Evolutionary conservation across 2,797 vertebrate species (phyloP).

Genomic region (Clamator glandarius): DNA sequence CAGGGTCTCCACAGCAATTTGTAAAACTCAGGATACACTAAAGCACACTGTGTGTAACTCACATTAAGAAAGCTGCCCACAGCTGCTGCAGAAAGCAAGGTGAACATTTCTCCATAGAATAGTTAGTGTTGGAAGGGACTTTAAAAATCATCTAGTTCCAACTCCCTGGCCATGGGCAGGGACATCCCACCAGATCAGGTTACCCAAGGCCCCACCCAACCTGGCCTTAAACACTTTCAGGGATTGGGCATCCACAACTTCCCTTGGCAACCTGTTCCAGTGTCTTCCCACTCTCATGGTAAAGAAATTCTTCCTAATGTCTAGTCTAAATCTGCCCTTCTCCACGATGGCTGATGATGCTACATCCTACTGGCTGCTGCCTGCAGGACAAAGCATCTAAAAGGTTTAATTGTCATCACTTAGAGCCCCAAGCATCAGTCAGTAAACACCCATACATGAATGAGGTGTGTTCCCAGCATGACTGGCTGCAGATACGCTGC

Average conservation of each 20-base stretch:
- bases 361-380: neutral
- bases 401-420: neutral
- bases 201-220: no score
- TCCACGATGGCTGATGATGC: neutral
- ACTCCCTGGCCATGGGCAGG: no score
- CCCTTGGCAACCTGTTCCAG: no score
- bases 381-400: neutral
- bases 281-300: no score
- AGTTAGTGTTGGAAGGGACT: no score
- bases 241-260: no score
- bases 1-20: neutral
- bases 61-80: neutral
- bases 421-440: neutral
- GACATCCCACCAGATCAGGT: no score
- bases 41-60: neutral
- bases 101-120: neutral
- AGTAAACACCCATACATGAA: neutral
- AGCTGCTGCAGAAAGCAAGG: neutral
- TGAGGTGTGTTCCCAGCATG: neutral
- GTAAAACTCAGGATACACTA: neutral
- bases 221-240: no score
- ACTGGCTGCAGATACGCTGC: neutral
- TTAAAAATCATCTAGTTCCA: no score
- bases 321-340: no score
- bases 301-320: no score